These are phyloP conservation scores for Blennius ocellaris DNA, from an alignment of 2,113 vertebrate genomes.

Conservation along the genomic window DNA sequence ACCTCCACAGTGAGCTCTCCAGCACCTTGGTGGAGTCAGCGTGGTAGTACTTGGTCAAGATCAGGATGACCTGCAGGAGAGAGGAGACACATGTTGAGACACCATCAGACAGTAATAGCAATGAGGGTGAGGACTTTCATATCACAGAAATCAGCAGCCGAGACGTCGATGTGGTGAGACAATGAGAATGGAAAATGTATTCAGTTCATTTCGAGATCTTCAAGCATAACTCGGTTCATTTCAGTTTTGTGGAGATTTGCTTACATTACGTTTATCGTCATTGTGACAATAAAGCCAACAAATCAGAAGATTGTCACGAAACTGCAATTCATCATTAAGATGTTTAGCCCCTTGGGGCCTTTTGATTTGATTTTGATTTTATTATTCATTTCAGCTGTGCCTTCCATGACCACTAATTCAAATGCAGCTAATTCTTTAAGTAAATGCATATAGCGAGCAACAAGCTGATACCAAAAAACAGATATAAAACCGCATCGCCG, in stretches of 20 bases:
- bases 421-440: too few species aligned
- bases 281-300: too few species aligned
- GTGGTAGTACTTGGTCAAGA: slow-evolving; percentile 97
- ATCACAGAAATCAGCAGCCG: background rate
- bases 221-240: background rate
- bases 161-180: background rate
- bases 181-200: background rate
- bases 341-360: too few species aligned
- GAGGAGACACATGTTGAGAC: slow-evolving; percentile 29
- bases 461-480: too few species aligned
- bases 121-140: background rate
- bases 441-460: too few species aligned
- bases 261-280: background rate
- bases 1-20: slow-evolving; percentile 91
- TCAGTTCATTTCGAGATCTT: background rate
- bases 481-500: too few species aligned
- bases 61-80: slow-evolving; percentile 92
- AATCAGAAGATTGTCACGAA: too few species aligned
- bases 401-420: too few species aligned
- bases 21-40: slow-evolving; percentile 96
- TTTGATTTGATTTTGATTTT: too few species aligned
- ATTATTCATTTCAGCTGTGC: too few species aligned
- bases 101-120: background rate
- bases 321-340: too few species aligned
- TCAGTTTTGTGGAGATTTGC: background rate